A percentile compares a stretch with the other conserved stretches of the same genome.
These are phyloP conservation scores for Hirtodrosophila duncani DNA, from an alignment of 2,888 invertebrate genomes.

Conservation along the genomic window DNA sequence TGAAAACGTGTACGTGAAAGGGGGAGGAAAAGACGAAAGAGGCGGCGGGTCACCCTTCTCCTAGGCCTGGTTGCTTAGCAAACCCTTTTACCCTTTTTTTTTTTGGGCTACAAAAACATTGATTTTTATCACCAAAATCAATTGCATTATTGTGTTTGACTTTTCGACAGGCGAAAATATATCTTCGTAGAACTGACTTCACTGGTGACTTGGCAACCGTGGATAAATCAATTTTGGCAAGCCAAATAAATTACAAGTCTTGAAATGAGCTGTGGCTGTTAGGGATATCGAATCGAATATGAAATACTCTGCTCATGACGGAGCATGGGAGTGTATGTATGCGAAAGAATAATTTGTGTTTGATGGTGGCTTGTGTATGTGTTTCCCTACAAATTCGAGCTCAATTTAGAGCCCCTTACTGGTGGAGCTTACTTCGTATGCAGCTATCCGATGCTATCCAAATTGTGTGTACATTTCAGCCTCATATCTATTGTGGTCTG, in stretches of 20 bases:
- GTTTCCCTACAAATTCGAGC: too few species aligned
- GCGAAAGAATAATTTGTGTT: too few species aligned
- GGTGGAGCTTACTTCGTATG: too few species aligned
- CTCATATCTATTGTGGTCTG: too few species aligned
- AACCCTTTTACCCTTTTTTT: slow-evolving; percentile 38
- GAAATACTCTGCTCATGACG: too few species aligned
- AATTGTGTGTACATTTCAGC: too few species aligned
- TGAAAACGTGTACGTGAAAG: slow-evolving; percentile 24
- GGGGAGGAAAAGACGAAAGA: slow-evolving; percentile 16
- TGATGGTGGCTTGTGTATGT: too few species aligned
- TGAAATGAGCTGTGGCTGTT: too few species aligned
- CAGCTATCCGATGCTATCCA: too few species aligned
- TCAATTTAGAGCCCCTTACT: too few species aligned
- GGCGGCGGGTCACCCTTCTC: slow-evolving; percentile 20
- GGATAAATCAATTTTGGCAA: slow-evolving; percentile 60
- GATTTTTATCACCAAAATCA: slow-evolving; percentile 73
- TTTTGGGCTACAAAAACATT: slow-evolving; percentile 52
- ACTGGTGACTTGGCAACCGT: slow-evolving; percentile 46
- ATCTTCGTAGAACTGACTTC: slow-evolving; percentile 20
- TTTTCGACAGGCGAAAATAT: slow-evolving; percentile 23
- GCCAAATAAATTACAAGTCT: slow-evolving; percentile 39
- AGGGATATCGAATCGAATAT: too few species aligned
- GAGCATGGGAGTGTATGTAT: too few species aligned
- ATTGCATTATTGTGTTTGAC: slow-evolving; percentile 68
- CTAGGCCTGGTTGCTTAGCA: slow-evolving; percentile 14